A percentile compares a stretch with the other conserved stretches of the same genome.
Evolutionary conservation across 1,140 invertebrate genomes (phyloP).

Genomic region (Conus betulinus): DNA sequence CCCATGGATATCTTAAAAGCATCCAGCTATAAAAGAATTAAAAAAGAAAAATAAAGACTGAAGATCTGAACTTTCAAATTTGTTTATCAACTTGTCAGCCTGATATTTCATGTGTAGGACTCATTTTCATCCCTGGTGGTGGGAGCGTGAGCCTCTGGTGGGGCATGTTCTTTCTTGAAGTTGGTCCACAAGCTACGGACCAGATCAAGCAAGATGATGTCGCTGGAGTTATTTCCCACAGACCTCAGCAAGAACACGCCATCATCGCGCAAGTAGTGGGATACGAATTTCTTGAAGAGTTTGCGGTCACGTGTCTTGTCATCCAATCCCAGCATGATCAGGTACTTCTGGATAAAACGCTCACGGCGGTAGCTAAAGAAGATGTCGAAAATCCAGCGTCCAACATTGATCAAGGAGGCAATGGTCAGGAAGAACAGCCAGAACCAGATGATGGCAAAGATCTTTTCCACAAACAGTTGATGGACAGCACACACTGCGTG

Average conservation of each 20-base stretch:
- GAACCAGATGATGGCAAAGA: constrained; percentile 75
- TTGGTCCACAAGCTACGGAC: constrained; percentile 56
- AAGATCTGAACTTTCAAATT: too few species aligned
- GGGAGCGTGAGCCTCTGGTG: neutral
- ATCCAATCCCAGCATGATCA: constrained; percentile 52
- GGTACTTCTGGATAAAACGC: constrained; percentile 59
- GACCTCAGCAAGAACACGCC: constrained; percentile 61
- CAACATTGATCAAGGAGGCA: constrained; percentile 67
- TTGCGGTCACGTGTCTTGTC: constrained; percentile 36
- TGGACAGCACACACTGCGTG: constrained; percentile 77
- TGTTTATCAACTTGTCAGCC: too few species aligned
- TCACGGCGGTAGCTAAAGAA: constrained; percentile 52
- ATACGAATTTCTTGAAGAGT: constrained; percentile 50
- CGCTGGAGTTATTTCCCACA: constrained; percentile 61
- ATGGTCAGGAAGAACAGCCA: constrained; percentile 72
- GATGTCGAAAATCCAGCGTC: constrained; percentile 51
- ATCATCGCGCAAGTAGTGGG: constrained; percentile 56
- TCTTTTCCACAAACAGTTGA: constrained; percentile 79
- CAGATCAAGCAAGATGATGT: constrained; percentile 59
- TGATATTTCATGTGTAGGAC: constrained; percentile 1
- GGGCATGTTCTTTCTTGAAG: constrained; percentile 42
- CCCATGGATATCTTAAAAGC: too few species aligned
- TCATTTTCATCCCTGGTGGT: constrained; percentile 5
- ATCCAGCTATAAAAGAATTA: too few species aligned
- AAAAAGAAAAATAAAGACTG: too few species aligned